Evolutionary conservation across 2,113 vertebrate genomes (phyloP).

Genomic region (Chaetodon auriga): DNA sequence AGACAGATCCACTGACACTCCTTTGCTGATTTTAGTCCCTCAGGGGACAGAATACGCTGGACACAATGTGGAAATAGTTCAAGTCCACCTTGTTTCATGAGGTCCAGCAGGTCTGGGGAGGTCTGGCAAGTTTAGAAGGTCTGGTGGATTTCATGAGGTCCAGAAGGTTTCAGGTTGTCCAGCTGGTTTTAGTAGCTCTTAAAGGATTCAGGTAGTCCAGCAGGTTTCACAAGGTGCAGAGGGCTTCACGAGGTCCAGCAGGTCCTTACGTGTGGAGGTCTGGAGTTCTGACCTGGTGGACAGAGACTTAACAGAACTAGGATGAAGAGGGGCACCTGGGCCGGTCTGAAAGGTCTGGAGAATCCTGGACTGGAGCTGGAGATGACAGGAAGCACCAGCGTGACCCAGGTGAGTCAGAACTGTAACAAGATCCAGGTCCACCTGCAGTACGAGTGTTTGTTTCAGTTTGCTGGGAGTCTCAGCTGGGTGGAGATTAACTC

Average conservation of each 20-base stretch:
- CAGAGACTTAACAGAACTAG: neutral
- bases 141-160: no score
- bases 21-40: neutral
- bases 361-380: conserved; percentile 55
- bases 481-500: neutral
- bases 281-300: conserved; percentile 2
- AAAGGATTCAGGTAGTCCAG: no score
- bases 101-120: neutral
- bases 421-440: neutral
- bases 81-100: neutral
- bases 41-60: neutral
- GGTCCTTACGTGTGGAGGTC: neutral
- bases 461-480: neutral
- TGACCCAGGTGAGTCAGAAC: conserved; percentile 19
- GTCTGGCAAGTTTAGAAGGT: no score
- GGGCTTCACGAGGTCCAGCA: no score
- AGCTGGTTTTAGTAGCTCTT: no score
- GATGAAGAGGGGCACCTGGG: conserved; percentile 12
- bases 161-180: no score
- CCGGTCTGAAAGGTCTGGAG: neutral
- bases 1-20: neutral
- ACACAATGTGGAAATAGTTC: neutral
- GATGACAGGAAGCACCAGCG: neutral
- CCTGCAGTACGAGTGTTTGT: neutral
- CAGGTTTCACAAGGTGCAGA: no score